A percentile compares a stretch with the other conserved stretches of the same genome.
phyloP scores from a whole-genome alignment of 1,140 invertebrate species.

The Andricus grossulariae region DNA sequence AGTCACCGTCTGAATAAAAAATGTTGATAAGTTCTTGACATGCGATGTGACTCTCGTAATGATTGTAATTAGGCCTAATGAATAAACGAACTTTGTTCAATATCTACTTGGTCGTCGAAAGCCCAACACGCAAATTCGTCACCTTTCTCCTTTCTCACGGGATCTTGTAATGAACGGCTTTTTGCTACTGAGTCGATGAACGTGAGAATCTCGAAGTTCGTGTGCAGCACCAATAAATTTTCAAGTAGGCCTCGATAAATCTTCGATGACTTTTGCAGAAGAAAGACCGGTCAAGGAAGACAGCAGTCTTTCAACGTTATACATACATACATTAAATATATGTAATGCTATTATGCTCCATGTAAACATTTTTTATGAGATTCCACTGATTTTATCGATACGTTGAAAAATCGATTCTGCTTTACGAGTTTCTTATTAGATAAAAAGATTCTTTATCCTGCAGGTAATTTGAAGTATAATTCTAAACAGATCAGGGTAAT shows the following conservation, averaged over 20 bases:
- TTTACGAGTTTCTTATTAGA: background rate
- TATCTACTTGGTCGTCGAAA: background rate
- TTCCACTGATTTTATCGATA: background rate
- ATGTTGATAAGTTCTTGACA: too few species aligned
- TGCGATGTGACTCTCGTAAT: too few species aligned
- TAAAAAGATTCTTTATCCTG: background rate
- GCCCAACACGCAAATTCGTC: conserved; percentile 1
- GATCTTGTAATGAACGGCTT: background rate
- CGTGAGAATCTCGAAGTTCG: conserved; percentile 28
- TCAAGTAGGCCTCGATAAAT: conserved; percentile 30
- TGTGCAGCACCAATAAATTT: conserved; percentile 27
- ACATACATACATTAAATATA: background rate
- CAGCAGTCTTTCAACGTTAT: conserved; percentile 10
- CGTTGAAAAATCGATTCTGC: too few species aligned
- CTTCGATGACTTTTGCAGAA: conserved; percentile 5
- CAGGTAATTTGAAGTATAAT: background rate
- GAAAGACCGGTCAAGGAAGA: conserved; percentile 20
- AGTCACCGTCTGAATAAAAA: too few species aligned
- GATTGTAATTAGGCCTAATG: background rate
- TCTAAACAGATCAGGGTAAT: too few species aligned
- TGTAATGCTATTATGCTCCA: background rate
- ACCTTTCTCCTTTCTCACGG: conserved; percentile 13
- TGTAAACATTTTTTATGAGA: background rate
- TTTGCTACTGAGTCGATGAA: background rate
- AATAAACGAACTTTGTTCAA: background rate